phyloP scores from a whole-genome alignment of 2,888 invertebrate species.

The Drosophila differens region DNA sequence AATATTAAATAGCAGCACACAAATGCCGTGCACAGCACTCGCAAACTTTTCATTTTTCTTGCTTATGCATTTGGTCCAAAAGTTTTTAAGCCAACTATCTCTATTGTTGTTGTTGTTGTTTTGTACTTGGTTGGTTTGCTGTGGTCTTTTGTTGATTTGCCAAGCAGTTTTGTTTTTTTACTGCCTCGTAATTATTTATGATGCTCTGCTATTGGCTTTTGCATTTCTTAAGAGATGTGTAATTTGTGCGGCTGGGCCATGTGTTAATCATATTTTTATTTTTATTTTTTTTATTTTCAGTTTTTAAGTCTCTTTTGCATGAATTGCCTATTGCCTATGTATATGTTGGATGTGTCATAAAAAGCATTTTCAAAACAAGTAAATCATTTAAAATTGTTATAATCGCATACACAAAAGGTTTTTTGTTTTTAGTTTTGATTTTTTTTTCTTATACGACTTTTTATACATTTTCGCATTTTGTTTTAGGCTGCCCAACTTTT shows the following conservation, averaged over 20 bases:
- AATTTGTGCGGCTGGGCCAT: slow-evolving; percentile 61
- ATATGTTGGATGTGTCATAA: slow-evolving; percentile 14
- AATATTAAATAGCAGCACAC: slow-evolving; percentile 77
- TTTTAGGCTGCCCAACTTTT: neutral
- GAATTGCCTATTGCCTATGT: slow-evolving; percentile 4
- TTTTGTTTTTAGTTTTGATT: neutral
- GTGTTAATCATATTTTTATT: slow-evolving; percentile 50
- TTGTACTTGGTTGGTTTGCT: slow-evolving; percentile 18
- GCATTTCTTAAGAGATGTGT: slow-evolving; percentile 52
- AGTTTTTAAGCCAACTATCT: slow-evolving; percentile 6
- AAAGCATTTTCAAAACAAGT: slow-evolving; percentile 25
- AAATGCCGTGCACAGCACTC: slow-evolving; percentile 69
- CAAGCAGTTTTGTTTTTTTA: slow-evolving; percentile 58
- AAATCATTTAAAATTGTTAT: slow-evolving; percentile 23
- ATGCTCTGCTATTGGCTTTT: slow-evolving; percentile 34
- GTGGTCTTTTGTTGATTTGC: slow-evolving; percentile 49
- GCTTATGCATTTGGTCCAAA: slow-evolving; percentile 18
- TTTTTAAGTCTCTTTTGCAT: slow-evolving; percentile 3
- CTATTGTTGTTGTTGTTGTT: neutral
- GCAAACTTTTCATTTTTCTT: slow-evolving; percentile 60
- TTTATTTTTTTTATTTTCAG: slow-evolving; percentile 7
- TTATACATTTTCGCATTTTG: no score
- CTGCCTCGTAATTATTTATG: slow-evolving; percentile 62
- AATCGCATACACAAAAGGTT: slow-evolving; percentile 13
- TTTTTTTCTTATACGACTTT: neutral